Percentiles rank a stretch among this genome's conserved stretches.
Conservation (phyloP, 2,113 vertebrate genomes). For the Cynocephalus volans region DNA sequence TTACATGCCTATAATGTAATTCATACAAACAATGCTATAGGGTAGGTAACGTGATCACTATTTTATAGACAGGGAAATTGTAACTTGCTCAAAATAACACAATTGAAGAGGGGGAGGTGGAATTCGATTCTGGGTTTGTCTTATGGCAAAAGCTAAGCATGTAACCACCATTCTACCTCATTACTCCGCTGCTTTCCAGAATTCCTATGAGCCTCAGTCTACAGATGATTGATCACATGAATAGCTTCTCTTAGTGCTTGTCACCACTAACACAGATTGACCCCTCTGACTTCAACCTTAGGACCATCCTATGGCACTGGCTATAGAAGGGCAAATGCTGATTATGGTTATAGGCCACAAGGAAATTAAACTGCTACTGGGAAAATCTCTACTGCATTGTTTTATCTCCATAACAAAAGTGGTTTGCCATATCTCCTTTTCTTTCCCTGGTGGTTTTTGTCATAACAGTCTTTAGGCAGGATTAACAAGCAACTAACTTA, state of each 20-base stretch:
- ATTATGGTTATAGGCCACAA: neutral
- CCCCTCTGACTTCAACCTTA: neutral
- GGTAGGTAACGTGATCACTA: neutral
- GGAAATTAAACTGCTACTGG: neutral
- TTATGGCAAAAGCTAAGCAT: constrained; percentile 17
- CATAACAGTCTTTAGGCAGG: constrained; percentile 44
- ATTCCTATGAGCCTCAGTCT: neutral
- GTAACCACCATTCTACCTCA: neutral
- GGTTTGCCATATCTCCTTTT: neutral
- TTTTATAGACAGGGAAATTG: constrained; percentile 52
- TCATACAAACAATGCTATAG: neutral
- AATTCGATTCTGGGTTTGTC: constrained; percentile 13
- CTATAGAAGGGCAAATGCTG: neutral
- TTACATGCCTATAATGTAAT: neutral
- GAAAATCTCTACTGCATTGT: neutral
- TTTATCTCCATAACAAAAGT: constrained; percentile 6
- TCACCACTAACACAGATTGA: neutral
- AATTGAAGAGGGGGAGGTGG: neutral
- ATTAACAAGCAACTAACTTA: constrained; percentile 74
- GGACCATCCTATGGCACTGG: neutral
- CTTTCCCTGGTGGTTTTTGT: neutral
- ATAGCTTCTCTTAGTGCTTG: neutral
- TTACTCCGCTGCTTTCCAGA: constrained; percentile 16
- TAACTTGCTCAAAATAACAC: neutral
- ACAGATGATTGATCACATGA: constrained; percentile 38